Evolutionary conservation across 2,888 invertebrate genomes (phyloP), one percentile per base, ranked within the genome.

Genomic region (Drosophila parthenogenetica): DNA sequence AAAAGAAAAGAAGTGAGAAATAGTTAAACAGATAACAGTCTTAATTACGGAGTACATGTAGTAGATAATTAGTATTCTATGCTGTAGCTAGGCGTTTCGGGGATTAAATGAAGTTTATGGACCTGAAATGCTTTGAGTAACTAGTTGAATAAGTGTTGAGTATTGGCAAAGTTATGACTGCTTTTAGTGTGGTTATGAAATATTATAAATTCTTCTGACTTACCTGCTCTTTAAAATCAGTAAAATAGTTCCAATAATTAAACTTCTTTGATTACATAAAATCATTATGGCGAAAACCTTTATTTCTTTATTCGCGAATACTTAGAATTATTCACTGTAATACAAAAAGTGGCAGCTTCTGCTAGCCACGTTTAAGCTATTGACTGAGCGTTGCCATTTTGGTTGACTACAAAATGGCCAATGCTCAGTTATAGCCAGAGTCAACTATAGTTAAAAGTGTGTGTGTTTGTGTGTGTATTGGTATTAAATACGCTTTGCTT

Each of bases 401-500:
- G 10, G 4, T 37, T 29, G 13, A 37, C 17, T n/a, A 14, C 49
- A 42, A n/a, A 14, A 48, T 35, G 35, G 16, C 43, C 40, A 50
- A 37, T 58, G n/a, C 50, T 25, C 29, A 50, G 53, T 17, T 35
- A 43, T 43, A 32, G 53, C 39, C 39, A 13, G 8, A 35, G 35
- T 35, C 3, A 53, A 43, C 46, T 63, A 42, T 22, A 60, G 46
- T 49, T 61, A 59, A 42, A 35, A 40, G 11, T 58, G 29, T 32
- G 16, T 48, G 14, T 32, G 14, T 32, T 29, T 49, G 17, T 37
- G 43, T 57, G 17, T 32, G 13, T 29, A 19, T 54, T 53, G 60
- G 75, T 79, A 77, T 77, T 77, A 61, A 49, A 79, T 77, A 77
- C 70, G 58, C 86, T 57, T 39, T 14, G 43, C 35, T 83, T 88